Evolutionary conservation across 2,888 invertebrate genomes (phyloP).

Genomic region (Sisyra terminalis): DNA sequence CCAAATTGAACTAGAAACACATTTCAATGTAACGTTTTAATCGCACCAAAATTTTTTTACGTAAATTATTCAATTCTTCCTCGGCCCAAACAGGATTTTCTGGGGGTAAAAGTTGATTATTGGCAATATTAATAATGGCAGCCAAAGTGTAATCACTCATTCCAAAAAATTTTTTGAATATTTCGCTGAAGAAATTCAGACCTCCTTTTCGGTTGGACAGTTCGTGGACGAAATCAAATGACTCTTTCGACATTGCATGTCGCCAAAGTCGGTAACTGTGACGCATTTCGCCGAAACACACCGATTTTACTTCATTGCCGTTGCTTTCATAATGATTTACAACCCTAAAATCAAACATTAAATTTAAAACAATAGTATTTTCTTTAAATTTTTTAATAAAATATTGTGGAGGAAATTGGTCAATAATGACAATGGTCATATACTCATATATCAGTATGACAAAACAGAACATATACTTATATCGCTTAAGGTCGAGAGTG

Average conservation of each 20-base stretch:
- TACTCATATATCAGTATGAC: no score
- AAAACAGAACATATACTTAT: no score
- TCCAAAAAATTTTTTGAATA: conserved; percentile 42
- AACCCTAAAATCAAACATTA: conserved; percentile 19
- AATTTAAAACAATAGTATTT: no score
- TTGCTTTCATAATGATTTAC: conserved; percentile 20
- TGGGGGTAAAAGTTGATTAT: conserved; percentile 43
- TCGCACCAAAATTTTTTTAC: conserved; percentile 38
- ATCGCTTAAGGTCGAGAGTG: no score
- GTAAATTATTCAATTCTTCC: conserved; percentile 36
- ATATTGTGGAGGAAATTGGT: no score
- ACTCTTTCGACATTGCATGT: conserved; percentile 58
- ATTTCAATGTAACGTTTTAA: background rate
- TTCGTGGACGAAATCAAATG: conserved; percentile 39
- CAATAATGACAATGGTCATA: no score
- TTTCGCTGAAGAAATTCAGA: conserved; percentile 34
- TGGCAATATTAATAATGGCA: conserved; percentile 47
- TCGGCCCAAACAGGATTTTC: conserved; percentile 49
- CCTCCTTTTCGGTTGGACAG: conserved; percentile 43
- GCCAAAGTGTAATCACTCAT: conserved; percentile 48
- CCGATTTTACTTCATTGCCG: conserved; percentile 16
- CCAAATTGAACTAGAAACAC: background rate
- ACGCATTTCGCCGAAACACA: conserved; percentile 26
- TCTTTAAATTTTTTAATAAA: no score
- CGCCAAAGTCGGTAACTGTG: conserved; percentile 53